Percentiles rank a stretch among this genome's conserved stretches.
These are phyloP conservation scores for Apogon talboti DNA, from an alignment of 2,797 vertebrate genomes.

Conservation along the genomic window DNA sequence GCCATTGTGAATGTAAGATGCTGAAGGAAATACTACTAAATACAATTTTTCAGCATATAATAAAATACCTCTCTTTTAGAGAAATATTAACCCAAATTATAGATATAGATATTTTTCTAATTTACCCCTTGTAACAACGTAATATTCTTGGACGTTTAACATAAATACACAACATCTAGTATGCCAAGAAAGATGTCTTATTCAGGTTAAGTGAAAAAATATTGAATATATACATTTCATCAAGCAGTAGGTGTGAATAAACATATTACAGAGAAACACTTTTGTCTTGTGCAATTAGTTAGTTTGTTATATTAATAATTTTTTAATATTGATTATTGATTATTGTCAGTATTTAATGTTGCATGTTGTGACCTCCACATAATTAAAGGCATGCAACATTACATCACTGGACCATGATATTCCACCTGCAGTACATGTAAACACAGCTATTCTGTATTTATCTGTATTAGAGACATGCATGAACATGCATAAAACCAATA, in stretches of 20 bases:
- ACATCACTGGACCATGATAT: conserved; percentile 23
- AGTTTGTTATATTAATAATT: conserved; percentile 42
- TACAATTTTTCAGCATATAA: conserved; percentile 35
- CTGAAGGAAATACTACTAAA: conserved; percentile 39
- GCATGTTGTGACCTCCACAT: conserved; percentile 63
- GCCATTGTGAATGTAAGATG: conserved; percentile 63
- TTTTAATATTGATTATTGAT: conserved; percentile 4
- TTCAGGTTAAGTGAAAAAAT: conserved; percentile 33
- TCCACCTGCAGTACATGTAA: conserved; percentile 27
- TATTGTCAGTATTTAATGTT: conserved; percentile 56
- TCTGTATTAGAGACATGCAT: too few relatives aligned
- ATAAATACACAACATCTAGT: conserved; percentile 8
- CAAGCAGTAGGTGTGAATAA: conserved; percentile 55
- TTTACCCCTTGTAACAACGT: conserved; percentile 8
- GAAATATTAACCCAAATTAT: conserved; percentile 33
- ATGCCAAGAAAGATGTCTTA: conserved; percentile 40
- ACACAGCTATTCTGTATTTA: conserved; percentile 17
- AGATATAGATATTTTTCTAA: conserved; percentile 55
- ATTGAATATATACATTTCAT: conserved; percentile 66
- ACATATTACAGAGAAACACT: conserved; percentile 49
- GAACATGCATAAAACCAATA: conserved; percentile 16
- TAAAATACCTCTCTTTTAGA: conserved; percentile 39
- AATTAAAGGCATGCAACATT: conserved; percentile 52
- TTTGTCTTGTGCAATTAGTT: conserved; percentile 58
- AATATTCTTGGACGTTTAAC: conserved; percentile 27